These are phyloP conservation scores for Laodelphax striatellus DNA, from an alignment of 1,140 invertebrate genomes.

Conservation along the genomic window DNA sequence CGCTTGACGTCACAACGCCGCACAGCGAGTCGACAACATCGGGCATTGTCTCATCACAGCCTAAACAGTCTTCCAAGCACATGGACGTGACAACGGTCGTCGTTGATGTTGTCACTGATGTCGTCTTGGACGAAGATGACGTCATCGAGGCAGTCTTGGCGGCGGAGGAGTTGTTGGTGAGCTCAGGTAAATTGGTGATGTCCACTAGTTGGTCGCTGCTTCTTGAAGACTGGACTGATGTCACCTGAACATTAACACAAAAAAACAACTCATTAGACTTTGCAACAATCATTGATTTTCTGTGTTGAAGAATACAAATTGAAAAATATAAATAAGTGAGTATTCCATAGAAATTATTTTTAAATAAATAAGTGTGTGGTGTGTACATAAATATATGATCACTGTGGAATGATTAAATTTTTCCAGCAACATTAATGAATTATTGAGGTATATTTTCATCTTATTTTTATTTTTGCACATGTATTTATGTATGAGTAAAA, in stretches of 20 bases:
- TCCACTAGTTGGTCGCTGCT: constrained; percentile 21
- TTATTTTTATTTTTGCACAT: too few species aligned
- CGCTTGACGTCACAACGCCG: constrained; percentile 18
- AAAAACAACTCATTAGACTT: too few species aligned
- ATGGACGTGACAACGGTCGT: constrained; percentile 28
- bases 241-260: background rate
- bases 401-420: too few species aligned
- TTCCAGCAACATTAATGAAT: too few species aligned
- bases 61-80: constrained; percentile 25
- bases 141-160: constrained; percentile 29
- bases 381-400: too few species aligned
- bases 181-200: constrained; percentile 29
- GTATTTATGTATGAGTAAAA: too few species aligned
- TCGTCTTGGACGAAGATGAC: constrained; percentile 25
- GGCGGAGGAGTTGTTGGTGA: constrained; percentile 25
- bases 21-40: constrained; percentile 27
- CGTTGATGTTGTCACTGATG: constrained; percentile 23
- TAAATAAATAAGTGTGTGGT: too few species aligned
- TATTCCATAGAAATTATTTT: too few species aligned
- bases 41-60: constrained; percentile 17
- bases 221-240: constrained; percentile 10
- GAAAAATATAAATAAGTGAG: too few species aligned
- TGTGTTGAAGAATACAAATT: too few species aligned
- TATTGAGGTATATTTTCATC: too few species aligned
- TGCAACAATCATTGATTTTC: too few species aligned